phyloP scores from a whole-genome alignment of 2,113 vertebrate genomes.

The Copsychus sechellarum region DNA sequence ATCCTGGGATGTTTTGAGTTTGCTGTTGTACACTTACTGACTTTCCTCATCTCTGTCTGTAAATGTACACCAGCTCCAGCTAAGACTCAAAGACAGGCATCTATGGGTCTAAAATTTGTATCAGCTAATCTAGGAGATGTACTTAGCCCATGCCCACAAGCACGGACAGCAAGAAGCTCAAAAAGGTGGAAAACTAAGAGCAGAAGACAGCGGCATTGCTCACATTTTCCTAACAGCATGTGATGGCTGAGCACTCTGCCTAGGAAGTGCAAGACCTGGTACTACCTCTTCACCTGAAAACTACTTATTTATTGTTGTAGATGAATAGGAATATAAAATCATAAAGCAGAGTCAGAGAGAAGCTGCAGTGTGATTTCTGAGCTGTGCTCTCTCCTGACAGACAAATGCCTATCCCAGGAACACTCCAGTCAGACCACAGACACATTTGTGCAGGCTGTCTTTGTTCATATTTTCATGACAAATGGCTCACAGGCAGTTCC shows the following conservation, averaged over 20 bases:
- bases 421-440: neutral
- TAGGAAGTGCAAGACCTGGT: neutral
- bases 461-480: neutral
- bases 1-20: neutral
- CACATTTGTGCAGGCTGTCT: neutral
- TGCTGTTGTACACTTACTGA: fast-evolving
- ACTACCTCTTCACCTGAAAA: neutral
- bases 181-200: neutral
- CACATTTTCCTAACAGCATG: fast-evolving
- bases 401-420: neutral
- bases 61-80: neutral
- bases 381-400: neutral
- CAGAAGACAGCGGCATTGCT: neutral
- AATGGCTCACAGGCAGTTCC: neutral
- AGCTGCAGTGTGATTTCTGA: neutral
- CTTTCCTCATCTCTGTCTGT: neutral
- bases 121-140: neutral
- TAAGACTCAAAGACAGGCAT: neutral
- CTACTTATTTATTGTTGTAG: neutral
- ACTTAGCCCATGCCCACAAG: fast-evolving
- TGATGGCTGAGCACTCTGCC: fast-evolving
- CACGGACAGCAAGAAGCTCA: neutral
- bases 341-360: neutral
- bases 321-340: neutral
- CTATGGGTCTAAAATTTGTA: neutral